Percentiles rank a stretch among this genome's conserved stretches.
phyloP scores from a whole-genome alignment of 2,797 vertebrate genomes.

The Halcyon chelicuti region DNA sequence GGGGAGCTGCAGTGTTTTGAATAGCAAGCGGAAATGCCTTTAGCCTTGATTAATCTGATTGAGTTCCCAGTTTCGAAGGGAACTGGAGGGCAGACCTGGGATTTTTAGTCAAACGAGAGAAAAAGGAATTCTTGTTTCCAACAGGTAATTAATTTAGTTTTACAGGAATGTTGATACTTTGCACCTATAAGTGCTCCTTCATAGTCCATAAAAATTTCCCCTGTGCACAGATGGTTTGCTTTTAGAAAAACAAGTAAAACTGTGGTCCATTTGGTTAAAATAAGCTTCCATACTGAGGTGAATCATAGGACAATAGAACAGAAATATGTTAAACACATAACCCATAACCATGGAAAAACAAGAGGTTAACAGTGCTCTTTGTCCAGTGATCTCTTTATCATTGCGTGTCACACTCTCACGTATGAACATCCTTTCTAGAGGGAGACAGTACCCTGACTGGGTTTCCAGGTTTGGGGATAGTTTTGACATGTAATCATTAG shows the following conservation, averaged over 20 bases:
- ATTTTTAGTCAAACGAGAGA: neutral
- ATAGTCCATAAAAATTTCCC: constrained; percentile 30
- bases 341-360: neutral
- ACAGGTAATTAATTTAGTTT: constrained; percentile 70
- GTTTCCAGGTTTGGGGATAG: neutral
- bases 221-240: constrained; percentile 12
- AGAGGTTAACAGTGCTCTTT: neutral
- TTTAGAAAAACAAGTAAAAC: constrained; percentile 50
- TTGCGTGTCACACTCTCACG: neutral
- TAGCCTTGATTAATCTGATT: constrained; percentile 55
- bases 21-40: constrained; percentile 41
- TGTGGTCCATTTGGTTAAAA: constrained; percentile 16
- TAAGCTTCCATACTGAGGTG: neutral
- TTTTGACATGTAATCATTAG: neutral
- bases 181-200: constrained; percentile 48
- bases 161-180: constrained; percentile 51
- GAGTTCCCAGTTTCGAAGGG: neutral
- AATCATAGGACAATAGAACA: neutral
- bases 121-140: constrained; percentile 55
- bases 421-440: neutral
- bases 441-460: neutral
- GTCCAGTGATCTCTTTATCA: neutral
- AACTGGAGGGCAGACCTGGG: constrained; percentile 23
- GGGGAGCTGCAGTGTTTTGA: constrained; percentile 32
- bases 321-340: constrained; percentile 26